Evolutionary conservation across 2,888 invertebrate species (phyloP).

Genomic region (Alitta virens): DNA sequence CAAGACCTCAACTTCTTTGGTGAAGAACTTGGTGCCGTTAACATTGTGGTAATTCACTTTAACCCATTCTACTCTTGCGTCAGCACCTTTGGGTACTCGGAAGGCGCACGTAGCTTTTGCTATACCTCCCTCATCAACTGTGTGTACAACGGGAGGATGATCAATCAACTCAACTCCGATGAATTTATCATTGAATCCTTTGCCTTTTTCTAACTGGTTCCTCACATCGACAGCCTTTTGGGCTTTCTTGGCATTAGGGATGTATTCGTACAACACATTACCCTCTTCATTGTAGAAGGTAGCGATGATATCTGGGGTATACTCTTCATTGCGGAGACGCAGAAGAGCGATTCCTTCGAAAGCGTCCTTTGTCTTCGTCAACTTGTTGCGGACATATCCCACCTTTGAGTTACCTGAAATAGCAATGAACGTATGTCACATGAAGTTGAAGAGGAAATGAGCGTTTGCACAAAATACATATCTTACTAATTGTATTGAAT

Average conservation of each 20-base stretch:
- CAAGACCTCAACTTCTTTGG: background rate
- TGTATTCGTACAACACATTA: background rate
- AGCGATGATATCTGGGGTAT: background rate
- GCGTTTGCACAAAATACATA: too few species aligned
- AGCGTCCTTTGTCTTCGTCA: too few species aligned
- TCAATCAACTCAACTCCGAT: background rate
- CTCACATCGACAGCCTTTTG: background rate
- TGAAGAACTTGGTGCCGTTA: background rate
- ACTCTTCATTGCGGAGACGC: too few species aligned
- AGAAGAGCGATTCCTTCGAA: too few species aligned
- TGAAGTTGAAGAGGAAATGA: too few species aligned
- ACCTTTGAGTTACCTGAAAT: too few species aligned
- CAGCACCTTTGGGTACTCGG: background rate
- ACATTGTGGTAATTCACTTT: background rate
- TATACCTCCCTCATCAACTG: background rate
- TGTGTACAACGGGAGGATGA: background rate
- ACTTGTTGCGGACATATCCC: too few species aligned
- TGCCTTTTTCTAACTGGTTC: background rate
- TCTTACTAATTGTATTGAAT: too few species aligned
- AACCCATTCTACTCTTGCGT: background rate
- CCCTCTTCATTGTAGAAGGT: background rate
- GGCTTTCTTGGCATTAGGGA: background rate
- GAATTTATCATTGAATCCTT: background rate
- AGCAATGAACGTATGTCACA: too few species aligned
- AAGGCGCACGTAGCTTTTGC: background rate